Base-by-base conservation (phyloP, 2,888 invertebrate species). In the Emmelina monodactyla region DNA sequence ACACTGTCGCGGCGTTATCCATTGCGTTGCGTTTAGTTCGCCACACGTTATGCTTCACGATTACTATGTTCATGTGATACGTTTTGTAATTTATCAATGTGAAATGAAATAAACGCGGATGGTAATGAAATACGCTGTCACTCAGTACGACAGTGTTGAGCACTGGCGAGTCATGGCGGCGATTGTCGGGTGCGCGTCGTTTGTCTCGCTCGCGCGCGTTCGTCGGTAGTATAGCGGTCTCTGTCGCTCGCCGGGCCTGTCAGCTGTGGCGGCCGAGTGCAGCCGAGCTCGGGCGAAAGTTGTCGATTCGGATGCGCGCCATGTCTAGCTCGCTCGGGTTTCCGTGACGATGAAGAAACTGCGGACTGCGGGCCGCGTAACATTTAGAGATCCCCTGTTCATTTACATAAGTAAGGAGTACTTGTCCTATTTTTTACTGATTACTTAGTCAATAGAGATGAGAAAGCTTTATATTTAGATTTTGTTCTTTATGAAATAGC, bases 191-290 rank as follows among this genome's bases (percentile, higher is more conserved):
- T 37, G 51, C 53, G 60, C 58, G 44, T 62, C 48, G 48, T 54
- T 42, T 62, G 48, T 48, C 53, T 40, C 52, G 41, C 57, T 46
- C 37, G 39, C 33, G 38, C 16, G 16, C 14, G 32, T 38, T 41
- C 48, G 45, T 37, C n/a, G n/a, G n/a, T n/a, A n/a, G n/a, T n/a
- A n/a, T n/a, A n/a, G 37, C 45, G 36, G 42, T 66, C 69, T 58
- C 68, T 47, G 55, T 75, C 62, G 42, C 52, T 35, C 67, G 31
- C 53, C 55, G 54, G 49, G 51, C 50, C 62, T 62, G 75, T 79
- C 82, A 81, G 82, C 82, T 82, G 80, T 73, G 60, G 67, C 61
- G 63, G 53, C 58, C 78, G 75, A 63, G 54, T 53, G 51, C 43
- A 40, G 51, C 63, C 80, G 80, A 75, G 41, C 40, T 34, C 28